Conservation (phyloP, 1,140 invertebrate species). For the Camponotus pennsylvanicus region DNA sequence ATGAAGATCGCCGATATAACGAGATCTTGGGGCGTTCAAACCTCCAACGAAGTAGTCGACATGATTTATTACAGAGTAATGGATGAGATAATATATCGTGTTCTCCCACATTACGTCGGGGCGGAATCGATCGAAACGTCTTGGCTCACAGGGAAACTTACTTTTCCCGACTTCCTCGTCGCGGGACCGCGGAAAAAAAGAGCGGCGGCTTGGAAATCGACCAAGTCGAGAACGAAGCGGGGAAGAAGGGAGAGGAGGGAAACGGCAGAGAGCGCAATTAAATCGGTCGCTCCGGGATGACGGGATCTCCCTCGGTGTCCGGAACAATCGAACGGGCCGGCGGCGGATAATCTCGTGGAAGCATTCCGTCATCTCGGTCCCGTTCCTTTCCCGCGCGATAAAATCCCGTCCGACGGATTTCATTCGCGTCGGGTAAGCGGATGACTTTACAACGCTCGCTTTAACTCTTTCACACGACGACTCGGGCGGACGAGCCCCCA, state of each 20-base stretch:
- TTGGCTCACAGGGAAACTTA: neutral
- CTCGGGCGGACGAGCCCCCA: neutral
- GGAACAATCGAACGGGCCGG: slow-evolving; percentile 61
- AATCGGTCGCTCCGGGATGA: slow-evolving; percentile 43
- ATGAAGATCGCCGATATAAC: neutral
- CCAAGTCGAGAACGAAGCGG: slow-evolving; percentile 4
- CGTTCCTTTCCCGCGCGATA: slow-evolving; percentile 57
- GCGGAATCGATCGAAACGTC: slow-evolving; percentile 18
- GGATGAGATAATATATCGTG: slow-evolving; percentile 41
- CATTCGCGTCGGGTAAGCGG: slow-evolving; percentile 61
- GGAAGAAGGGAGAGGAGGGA: neutral
- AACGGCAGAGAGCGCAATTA: slow-evolving; percentile 55
- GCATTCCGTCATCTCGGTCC: slow-evolving; percentile 48
- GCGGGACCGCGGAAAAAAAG: neutral
- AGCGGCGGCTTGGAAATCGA: slow-evolving; percentile 34
- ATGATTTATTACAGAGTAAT: slow-evolving; percentile 47
- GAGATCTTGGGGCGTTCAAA: neutral
- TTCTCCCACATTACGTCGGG: neutral
- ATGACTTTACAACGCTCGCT: slow-evolving; percentile 55
- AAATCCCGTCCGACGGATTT: slow-evolving; percentile 66
- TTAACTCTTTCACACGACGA: slow-evolving; percentile 43
- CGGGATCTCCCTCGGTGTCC: slow-evolving; percentile 7
- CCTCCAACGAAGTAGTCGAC: neutral
- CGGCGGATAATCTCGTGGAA: slow-evolving; percentile 60
- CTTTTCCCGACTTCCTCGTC: neutral